These are phyloP conservation scores for Marisa cornuarietis DNA, from an alignment of 1,140 invertebrate genomes.

Conservation along the genomic window DNA sequence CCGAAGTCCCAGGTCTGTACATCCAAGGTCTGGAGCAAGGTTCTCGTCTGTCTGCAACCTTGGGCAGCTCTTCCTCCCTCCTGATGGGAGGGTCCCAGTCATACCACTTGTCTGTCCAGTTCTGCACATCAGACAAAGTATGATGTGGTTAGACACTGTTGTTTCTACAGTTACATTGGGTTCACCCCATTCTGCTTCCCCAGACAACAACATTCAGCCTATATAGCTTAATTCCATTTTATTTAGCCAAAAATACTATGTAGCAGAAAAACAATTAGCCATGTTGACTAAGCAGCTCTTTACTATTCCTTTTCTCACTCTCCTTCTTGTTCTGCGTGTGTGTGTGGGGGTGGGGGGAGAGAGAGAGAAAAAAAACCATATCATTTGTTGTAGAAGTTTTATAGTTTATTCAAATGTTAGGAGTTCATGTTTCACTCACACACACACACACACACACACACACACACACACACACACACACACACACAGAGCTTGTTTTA, in stretches of 20 bases:
- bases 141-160: no score
- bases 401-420: neutral
- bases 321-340: no score
- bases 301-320: no score
- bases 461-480: neutral
- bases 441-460: neutral
- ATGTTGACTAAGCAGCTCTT: no score
- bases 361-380: neutral
- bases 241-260: no score
- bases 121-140: slow-evolving; percentile 32
- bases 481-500: neutral
- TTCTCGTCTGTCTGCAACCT: slow-evolving; percentile 46
- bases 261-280: no score
- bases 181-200: no score
- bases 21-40: slow-evolving; percentile 53
- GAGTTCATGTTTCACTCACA: neutral
- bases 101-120: slow-evolving; percentile 63
- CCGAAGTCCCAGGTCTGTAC: slow-evolving; percentile 49
- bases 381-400: neutral
- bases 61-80: slow-evolving; percentile 50
- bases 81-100: slow-evolving; percentile 50
- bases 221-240: no score
- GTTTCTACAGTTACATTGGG: no score
- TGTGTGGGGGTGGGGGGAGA: neutral
- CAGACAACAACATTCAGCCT: no score